Conservation (phyloP, 2,888 invertebrate species). For the Stenurella melanura region DNA sequence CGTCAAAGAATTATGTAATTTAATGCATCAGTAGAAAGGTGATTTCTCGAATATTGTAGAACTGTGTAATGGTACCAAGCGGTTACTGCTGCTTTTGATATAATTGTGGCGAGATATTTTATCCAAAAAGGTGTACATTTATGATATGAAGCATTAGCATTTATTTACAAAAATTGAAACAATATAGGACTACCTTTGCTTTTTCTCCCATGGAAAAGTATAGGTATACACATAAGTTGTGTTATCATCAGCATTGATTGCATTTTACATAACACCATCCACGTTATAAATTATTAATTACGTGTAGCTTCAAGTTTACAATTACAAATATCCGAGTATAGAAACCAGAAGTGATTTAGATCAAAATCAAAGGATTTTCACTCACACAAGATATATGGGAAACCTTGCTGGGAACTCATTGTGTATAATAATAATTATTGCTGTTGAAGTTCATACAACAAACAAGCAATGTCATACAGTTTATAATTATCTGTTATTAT, state of each 20-base stretch:
- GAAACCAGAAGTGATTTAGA: not conserved
- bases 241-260: not conserved
- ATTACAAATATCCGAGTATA: not conserved
- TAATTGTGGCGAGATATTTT: too few species aligned
- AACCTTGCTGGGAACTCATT: not conserved
- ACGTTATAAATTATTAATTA: not conserved
- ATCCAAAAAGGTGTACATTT: too few species aligned
- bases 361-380: not conserved
- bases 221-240: too few species aligned
- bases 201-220: too few species aligned
- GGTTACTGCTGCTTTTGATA: too few species aligned
- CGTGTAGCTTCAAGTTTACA: not conserved
- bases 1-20: too few species aligned
- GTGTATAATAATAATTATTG: conserved; percentile 18
- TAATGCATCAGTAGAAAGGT: too few species aligned
- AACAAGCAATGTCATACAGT: not conserved
- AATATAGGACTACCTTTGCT: too few species aligned
- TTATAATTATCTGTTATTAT: not conserved
- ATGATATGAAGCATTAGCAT: too few species aligned
- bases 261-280: not conserved
- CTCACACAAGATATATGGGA: not conserved
- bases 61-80: too few species aligned
- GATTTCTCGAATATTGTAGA: too few species aligned
- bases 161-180: too few species aligned
- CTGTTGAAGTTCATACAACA: not conserved